Conservation (phyloP, 2,113 vertebrate genomes). For the Myrmecobius fasciatus region DNA sequence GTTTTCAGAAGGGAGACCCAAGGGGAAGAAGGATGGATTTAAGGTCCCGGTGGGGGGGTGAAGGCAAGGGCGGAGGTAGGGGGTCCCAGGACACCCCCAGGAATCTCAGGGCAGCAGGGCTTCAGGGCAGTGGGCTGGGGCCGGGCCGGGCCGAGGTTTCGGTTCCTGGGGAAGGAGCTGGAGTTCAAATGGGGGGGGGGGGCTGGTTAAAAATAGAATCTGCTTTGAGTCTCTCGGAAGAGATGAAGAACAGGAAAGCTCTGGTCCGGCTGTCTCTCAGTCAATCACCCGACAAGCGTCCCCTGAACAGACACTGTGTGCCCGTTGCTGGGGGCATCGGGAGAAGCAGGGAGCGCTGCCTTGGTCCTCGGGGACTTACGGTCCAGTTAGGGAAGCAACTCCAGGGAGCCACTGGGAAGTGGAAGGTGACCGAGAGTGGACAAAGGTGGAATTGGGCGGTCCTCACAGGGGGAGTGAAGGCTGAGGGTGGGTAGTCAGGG, state of each 20-base stretch:
- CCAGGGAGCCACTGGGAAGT: neutral
- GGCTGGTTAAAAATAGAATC: neutral
- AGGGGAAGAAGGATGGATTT: too few species aligned
- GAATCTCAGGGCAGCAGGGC: neutral
- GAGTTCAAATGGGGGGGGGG: neutral
- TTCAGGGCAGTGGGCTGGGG: too few species aligned
- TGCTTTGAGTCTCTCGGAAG: neutral
- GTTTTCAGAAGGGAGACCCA: neutral
- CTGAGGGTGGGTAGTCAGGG: too few species aligned
- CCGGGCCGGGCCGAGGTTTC: neutral
- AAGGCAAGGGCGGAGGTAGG: too few species aligned
- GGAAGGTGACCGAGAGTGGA: neutral
- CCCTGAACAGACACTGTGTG: neutral
- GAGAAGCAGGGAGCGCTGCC: neutral
- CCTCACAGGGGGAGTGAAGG: neutral
- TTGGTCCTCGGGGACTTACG: neutral
- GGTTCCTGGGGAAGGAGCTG: neutral
- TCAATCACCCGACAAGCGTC: neutral
- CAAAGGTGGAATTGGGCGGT: neutral
- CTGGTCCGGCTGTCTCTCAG: neutral
- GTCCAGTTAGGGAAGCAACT: neutral
- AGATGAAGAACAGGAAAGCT: neutral
- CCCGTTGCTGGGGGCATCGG: neutral
- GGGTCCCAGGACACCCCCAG: neutral
- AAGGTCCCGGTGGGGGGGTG: neutral